Percentiles rank a stretch among this genome's conserved stretches.
Conservation (phyloP, 2,888 invertebrate genomes). For the Pinctada fucata region DNA sequence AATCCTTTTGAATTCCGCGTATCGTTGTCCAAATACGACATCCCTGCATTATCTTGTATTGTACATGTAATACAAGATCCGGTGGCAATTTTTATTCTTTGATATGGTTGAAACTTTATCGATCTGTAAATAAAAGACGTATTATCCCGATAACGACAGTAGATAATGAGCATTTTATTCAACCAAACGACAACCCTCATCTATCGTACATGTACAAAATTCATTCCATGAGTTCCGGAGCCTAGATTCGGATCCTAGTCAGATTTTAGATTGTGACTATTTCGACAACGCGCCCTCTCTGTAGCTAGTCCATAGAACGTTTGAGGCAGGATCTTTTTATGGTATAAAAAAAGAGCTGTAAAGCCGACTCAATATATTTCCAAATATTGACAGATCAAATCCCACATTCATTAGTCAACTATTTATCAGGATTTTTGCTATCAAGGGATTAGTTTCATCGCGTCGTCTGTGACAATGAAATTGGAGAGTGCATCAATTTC, state of each 20-base stretch:
- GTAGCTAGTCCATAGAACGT: slow-evolving; percentile 36
- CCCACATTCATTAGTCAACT: slow-evolving; percentile 39
- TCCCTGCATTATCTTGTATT: not conserved
- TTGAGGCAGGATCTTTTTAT: slow-evolving; percentile 26
- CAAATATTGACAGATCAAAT: slow-evolving; percentile 44
- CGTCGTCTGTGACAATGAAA: slow-evolving; percentile 34
- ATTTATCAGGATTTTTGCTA: slow-evolving; percentile 42
- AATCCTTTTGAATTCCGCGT: not conserved
- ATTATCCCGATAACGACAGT: not conserved
- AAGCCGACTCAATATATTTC: slow-evolving; percentile 37
- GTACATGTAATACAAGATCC: not conserved
- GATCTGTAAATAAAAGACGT: not conserved
- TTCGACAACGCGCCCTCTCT: not conserved
- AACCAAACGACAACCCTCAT: not conserved
- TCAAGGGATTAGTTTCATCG: slow-evolving; percentile 39
- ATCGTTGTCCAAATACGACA: not conserved
- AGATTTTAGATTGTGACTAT: slow-evolving; percentile 1
- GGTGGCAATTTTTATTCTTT: not conserved
- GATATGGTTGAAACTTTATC: slow-evolving; percentile 1
- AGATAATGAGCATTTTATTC: slow-evolving; percentile 3
- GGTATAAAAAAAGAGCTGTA: slow-evolving; percentile 24
- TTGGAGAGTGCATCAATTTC: slow-evolving; percentile 25
- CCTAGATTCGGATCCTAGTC: not conserved
- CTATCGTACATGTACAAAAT: not conserved
- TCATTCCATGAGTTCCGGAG: slow-evolving; percentile 1